Evolutionary conservation across 1,140 invertebrate genomes (phyloP), one percentile per base, ranked within the genome.

Genomic region (Bombus balteatus): DNA sequence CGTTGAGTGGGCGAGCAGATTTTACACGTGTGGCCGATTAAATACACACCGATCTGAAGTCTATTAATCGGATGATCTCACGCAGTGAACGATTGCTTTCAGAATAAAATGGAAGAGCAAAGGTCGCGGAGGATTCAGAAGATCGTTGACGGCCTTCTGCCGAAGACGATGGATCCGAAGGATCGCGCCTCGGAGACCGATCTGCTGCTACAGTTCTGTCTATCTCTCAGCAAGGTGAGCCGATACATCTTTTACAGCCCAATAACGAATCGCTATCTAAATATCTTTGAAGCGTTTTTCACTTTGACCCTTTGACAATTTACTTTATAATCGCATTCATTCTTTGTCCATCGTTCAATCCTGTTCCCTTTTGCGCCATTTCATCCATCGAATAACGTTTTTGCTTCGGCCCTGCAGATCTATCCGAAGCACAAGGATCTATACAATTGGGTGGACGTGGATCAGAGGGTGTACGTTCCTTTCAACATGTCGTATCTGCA

Each of bases 401-500:
- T 3, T 32, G 4, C 12, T 53, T 59, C 34, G 2, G n/a, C 37
- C 41, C 88, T 83, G 2, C 86, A 95, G 94, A 93, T 94, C 57
- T 94, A 93, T 87, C 95, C 95, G 32, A 92, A 94, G 73, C 93
- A 95, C 88, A 95, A 95, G 85, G 94, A 95, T 71, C 91, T 95
- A 1, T 94, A 95, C 86, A 93, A 92, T 62, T 93, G 93, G 92
- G 91, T 94, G 72, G 93, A 94, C 79, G 90, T 94, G 32, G 93
- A 94, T 82, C 93, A 95, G 78, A 89, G 93, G 65, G 91, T 92
- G n/a, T 95, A 93, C 86, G 90, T 94, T 57, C 92, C 91, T 57
- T 94, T 93, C 84, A 95, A 95, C 85, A 86, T 94, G 73, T 91
- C 93, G 74, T 89, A 94, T 82, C 91, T 95, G 22, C 94, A 95